Evolutionary conservation across 2,113 vertebrate species (phyloP).

Genomic region (Sander lucioperca): DNA sequence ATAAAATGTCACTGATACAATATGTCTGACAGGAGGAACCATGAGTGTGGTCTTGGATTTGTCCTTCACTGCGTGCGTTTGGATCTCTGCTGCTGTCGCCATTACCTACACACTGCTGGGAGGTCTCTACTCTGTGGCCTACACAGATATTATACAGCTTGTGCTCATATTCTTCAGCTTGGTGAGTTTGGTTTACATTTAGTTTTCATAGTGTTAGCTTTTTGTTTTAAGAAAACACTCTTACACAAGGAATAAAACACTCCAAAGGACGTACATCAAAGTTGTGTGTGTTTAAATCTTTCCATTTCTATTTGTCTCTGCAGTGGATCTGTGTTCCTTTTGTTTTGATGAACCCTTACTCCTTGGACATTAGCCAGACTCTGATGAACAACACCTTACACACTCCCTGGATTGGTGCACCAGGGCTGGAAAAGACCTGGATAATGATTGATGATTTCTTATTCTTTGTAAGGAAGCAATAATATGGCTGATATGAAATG

Average conservation of each 20-base stretch:
- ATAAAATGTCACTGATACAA: no score
- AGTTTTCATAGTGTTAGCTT: no score
- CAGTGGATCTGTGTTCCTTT: conserved; percentile 58
- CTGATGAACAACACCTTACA: conserved; percentile 60
- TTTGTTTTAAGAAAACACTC: not conserved
- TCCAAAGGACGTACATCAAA: no score
- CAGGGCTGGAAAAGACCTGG: conserved; percentile 26
- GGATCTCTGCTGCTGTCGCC: conserved; percentile 76
- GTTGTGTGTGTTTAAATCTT: no score
- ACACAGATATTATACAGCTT: conserved; percentile 77
- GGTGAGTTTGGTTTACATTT: conserved; percentile 53
- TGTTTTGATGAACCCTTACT: conserved; percentile 44
- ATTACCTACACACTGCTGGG: conserved; percentile 80
- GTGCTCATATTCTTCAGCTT: conserved; percentile 75
- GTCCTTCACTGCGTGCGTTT: conserved; percentile 66
- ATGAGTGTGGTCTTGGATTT: conserved; percentile 78
- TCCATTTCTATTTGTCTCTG: not conserved
- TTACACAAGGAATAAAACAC: no score
- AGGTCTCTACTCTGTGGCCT: conserved; percentile 81
- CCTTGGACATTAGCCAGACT: conserved; percentile 44
- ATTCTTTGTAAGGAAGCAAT: no score
- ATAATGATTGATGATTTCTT: conserved; percentile 62
- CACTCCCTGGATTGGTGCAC: conserved; percentile 55
- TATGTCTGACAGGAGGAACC: conserved; percentile 63
- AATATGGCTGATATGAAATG: no score